These are phyloP conservation scores for Anoura caudifer DNA, from an alignment of 2,113 vertebrate species.

Conservation along the genomic window DNA sequence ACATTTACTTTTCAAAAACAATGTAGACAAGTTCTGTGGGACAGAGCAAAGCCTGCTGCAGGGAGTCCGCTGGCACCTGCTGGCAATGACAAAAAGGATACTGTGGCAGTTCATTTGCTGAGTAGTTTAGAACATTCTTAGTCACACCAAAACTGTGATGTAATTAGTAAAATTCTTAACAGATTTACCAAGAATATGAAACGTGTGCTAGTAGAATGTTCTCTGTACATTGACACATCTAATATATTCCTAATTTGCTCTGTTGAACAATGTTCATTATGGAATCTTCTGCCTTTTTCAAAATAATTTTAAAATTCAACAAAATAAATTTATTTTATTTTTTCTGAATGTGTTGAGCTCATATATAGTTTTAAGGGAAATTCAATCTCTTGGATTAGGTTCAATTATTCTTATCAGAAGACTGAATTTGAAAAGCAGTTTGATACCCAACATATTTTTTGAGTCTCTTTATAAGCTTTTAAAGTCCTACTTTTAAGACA, in stretches of 20 bases:
- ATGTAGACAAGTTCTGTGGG: not conserved
- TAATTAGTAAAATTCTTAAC: not conserved
- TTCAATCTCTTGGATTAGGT: not conserved
- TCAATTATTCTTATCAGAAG: conserved; percentile 26
- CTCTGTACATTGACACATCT: not conserved
- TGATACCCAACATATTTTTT: not conserved
- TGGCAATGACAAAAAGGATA: not conserved
- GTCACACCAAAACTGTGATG: not conserved
- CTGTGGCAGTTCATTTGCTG: not conserved
- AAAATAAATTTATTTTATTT: not conserved
- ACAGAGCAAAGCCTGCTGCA: not conserved
- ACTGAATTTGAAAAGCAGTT: conserved; percentile 31
- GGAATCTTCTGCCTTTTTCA: not conserved
- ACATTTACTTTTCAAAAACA: not conserved
- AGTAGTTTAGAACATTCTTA: not conserved
- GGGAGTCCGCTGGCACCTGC: not conserved
- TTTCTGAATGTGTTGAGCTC: not conserved
- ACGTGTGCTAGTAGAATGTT: not conserved
- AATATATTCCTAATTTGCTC: not conserved
- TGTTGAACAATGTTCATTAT: not conserved
- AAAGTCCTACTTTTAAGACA: conserved; percentile 26
- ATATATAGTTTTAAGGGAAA: conserved; percentile 31
- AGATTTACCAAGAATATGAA: not conserved
- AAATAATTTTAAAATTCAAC: conserved; percentile 16
- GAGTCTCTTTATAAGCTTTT: conserved; percentile 30